Percentiles rank a stretch among this genome's conserved stretches.
These are phyloP conservation scores for Ptychadena robeensis DNA, from an alignment of 2,797 vertebrate species.

Conservation along the genomic window DNA sequence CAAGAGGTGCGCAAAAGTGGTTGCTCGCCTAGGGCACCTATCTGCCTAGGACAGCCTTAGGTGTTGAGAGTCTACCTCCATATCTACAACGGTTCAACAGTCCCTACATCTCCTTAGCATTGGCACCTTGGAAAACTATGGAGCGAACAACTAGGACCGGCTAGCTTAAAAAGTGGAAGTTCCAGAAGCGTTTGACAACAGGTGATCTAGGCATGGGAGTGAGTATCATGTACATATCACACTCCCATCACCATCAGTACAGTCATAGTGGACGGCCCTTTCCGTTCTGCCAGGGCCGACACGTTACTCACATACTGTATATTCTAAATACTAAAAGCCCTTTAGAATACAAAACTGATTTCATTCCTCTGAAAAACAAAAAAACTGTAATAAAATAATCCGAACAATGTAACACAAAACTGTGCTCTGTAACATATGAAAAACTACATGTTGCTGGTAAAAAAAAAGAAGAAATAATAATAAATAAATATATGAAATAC, in stretches of 20 bases:
- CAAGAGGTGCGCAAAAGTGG: too few species aligned
- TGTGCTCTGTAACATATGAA: conserved; percentile 6
- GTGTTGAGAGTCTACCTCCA: too few species aligned
- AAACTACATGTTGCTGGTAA: neutral
- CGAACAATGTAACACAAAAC: conserved; percentile 14
- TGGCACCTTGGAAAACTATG: neutral
- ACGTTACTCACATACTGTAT: neutral
- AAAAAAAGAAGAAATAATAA: conserved; percentile 4
- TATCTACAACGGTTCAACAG: neutral
- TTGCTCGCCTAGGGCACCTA: too few species aligned
- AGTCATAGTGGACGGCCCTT: neutral
- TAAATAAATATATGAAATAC: conserved; percentile 46
- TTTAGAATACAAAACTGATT: conserved; percentile 10
- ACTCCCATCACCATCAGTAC: neutral
- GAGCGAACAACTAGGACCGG: neutral
- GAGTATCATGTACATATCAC: neutral
- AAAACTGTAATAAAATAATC: conserved; percentile 11
- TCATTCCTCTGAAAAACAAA: conserved; percentile 12
- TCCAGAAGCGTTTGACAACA: neutral
- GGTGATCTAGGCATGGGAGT: neutral
- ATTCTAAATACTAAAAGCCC: neutral
- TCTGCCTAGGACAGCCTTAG: too few species aligned
- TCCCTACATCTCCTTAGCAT: neutral
- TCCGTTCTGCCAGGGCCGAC: neutral
- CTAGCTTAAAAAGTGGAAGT: neutral